Percentiles rank a stretch among this genome's conserved stretches.
Evolutionary conservation across 2,113 vertebrate species (phyloP).

Genomic region (Zapornia atra): DNA sequence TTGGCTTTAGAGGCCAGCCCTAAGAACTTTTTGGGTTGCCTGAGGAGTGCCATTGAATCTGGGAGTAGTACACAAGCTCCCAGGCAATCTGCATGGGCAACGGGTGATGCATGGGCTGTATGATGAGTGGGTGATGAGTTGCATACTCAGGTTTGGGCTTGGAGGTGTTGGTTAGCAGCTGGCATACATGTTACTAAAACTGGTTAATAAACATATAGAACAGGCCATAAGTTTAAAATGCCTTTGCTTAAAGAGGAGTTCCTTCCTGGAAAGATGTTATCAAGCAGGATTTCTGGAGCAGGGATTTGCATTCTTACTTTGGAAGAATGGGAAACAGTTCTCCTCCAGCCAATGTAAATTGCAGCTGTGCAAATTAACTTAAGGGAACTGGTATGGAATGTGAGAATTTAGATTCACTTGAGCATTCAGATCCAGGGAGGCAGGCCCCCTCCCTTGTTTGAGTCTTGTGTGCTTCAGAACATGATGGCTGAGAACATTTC

Average conservation of each 20-base stretch:
- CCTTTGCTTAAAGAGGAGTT: constrained; percentile 7
- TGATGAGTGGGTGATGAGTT: background rate
- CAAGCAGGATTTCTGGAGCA: background rate
- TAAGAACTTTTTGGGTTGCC: background rate
- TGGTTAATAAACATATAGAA: background rate
- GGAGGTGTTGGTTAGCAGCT: background rate
- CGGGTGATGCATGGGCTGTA: rapidly evolving
- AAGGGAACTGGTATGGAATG: background rate
- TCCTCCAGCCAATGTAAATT: background rate
- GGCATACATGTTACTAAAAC: background rate
- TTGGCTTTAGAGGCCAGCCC: background rate
- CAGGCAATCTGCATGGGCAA: background rate
- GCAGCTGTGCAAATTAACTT: background rate
- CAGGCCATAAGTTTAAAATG: background rate
- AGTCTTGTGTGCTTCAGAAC: constrained; percentile 10
- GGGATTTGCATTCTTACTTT: background rate
- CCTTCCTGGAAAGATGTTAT: constrained; percentile 42
- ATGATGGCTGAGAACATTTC: constrained; percentile 16
- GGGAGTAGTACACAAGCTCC: background rate
- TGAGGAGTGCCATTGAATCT: background rate
- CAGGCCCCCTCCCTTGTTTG: background rate
- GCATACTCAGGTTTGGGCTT: background rate
- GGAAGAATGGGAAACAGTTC: background rate
- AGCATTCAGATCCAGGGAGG: background rate
- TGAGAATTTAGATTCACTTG: background rate